These are phyloP conservation scores for Phainopepla nitens DNA, from an alignment of 2,113 vertebrate species.

Conservation along the genomic window DNA sequence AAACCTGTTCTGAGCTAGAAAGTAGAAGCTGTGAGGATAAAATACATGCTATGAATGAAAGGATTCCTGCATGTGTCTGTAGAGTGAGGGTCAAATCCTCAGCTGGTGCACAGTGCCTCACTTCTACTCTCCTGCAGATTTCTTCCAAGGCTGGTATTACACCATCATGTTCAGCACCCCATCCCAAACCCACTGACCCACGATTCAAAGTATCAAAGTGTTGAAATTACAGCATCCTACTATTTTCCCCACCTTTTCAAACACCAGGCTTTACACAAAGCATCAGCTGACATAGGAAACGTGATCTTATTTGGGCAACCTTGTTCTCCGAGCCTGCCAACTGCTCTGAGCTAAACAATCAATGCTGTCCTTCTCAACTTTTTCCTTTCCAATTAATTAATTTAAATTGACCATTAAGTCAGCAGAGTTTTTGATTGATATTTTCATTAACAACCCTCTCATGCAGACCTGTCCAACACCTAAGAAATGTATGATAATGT, in stretches of 20 bases:
- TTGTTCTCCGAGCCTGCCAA: not conserved
- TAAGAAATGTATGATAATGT: slow-evolving; percentile 88
- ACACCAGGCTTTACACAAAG: not conserved
- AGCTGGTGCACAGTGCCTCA: not conserved
- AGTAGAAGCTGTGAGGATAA: not conserved
- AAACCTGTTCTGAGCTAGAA: not conserved
- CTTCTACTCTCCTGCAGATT: not conserved
- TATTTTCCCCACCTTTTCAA: not conserved
- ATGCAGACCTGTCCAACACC: slow-evolving; percentile 83
- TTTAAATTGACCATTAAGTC: slow-evolving; percentile 90
- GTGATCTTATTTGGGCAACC: not conserved
- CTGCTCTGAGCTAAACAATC: slow-evolving; percentile 60
- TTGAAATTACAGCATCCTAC: not conserved
- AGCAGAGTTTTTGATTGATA: slow-evolving; percentile 87
- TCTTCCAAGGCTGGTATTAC: not conserved
- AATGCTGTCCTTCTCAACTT: slow-evolving; percentile 68
- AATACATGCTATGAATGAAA: not conserved
- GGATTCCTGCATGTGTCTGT: not conserved
- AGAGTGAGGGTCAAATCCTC: not conserved
- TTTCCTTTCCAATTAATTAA: slow-evolving; percentile 87
- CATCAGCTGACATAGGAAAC: not conserved
- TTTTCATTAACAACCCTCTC: slow-evolving; percentile 85
- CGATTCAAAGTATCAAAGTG: not conserved
- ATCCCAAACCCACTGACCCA: not conserved
- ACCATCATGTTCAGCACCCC: not conserved